These are phyloP conservation scores for Rhopalosiphum padi DNA, from an alignment of 1,140 invertebrate species.

Conservation along the genomic window DNA sequence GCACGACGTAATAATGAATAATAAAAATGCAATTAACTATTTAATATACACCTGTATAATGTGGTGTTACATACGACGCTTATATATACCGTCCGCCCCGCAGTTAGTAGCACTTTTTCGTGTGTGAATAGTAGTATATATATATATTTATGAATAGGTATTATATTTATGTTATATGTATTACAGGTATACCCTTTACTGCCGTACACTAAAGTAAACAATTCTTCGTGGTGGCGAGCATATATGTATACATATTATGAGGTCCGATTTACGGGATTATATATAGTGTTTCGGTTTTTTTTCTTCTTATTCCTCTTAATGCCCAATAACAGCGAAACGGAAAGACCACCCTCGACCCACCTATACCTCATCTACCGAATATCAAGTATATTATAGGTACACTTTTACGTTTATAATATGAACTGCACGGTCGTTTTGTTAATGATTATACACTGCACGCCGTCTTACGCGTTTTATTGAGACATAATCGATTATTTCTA, in stretches of 20 bases:
- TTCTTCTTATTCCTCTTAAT: neutral
- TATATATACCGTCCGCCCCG: neutral
- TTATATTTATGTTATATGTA: neutral
- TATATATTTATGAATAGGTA: neutral
- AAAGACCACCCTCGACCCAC: neutral
- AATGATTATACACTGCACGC: too few species aligned
- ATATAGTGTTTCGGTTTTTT: neutral
- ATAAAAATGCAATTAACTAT: slow-evolving; percentile 31
- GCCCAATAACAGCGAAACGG: neutral
- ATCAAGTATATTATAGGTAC: too few species aligned
- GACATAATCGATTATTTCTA: too few species aligned
- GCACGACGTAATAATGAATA: slow-evolving; percentile 16
- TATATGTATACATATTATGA: neutral
- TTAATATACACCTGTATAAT: neutral
- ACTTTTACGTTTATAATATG: too few species aligned
- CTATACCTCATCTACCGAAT: too few species aligned
- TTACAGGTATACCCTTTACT: neutral
- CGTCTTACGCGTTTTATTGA: too few species aligned
- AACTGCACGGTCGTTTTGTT: too few species aligned
- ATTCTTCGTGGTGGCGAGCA: neutral
- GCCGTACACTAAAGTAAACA: neutral
- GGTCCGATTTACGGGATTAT: neutral
- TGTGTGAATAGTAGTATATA: neutral
- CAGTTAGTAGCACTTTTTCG: neutral
- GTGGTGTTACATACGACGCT: too few species aligned